phyloP scores from a whole-genome alignment of 2,797 vertebrate genomes.

The Numenius phaeopus region DNA sequence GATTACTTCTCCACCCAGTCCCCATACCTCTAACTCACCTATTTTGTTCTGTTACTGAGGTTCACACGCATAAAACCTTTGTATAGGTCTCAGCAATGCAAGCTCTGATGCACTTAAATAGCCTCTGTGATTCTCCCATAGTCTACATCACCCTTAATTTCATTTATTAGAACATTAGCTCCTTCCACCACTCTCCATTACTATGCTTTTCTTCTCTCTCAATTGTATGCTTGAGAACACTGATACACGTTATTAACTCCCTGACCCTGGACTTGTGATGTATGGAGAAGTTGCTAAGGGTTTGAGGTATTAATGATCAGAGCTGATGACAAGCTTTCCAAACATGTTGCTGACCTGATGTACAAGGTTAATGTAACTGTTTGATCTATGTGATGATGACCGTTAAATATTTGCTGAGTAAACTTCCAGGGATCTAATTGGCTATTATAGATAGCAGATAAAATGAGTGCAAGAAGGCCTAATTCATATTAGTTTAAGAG shows the following conservation, averaged over 20 bases:
- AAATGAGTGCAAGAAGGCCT: background rate
- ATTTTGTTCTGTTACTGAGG: background rate
- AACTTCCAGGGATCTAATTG: background rate
- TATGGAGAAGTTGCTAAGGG: background rate
- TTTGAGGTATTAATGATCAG: background rate
- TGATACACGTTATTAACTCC: background rate
- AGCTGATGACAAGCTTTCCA: background rate
- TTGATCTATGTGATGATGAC: background rate
- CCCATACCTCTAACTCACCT: background rate
- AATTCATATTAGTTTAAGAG: background rate
- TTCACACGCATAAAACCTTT: background rate
- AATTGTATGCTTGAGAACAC: background rate
- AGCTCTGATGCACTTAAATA: background rate
- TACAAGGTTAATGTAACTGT: slow-evolving; percentile 7
- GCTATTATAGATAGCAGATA: background rate
- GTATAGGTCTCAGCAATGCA: background rate
- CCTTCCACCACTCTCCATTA: background rate
- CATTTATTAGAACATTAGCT: background rate
- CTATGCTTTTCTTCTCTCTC: background rate
- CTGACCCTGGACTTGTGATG: background rate
- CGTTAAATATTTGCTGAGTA: slow-evolving; percentile 49
- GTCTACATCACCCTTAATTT: background rate
- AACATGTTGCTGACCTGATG: background rate
- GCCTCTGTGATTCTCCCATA: background rate
- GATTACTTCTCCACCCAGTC: background rate